phyloP scores from a whole-genome alignment of 1,140 invertebrate genomes.

The Atta colombica region DNA sequence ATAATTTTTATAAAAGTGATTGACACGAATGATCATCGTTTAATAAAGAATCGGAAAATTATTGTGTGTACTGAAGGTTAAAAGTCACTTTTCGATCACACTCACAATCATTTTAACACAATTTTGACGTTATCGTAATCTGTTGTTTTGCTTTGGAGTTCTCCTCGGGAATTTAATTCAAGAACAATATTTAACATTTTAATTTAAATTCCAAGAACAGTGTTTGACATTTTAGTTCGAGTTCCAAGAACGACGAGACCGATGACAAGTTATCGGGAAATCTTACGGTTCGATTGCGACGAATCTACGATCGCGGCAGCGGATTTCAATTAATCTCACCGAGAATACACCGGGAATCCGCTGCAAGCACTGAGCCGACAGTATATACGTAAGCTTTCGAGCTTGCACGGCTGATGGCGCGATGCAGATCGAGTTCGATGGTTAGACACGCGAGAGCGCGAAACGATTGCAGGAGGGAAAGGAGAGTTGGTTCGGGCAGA shows the following conservation, averaged over 20 bases:
- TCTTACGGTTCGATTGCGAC: not conserved
- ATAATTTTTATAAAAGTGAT: too few relatives aligned
- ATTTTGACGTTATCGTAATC: too few relatives aligned
- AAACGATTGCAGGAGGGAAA: conserved; percentile 7
- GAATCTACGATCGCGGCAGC: not conserved
- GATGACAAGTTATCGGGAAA: conserved; percentile 2
- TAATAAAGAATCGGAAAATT: too few relatives aligned
- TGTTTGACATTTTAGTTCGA: not conserved
- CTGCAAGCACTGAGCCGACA: conserved; percentile 24
- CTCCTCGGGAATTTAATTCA: not conserved
- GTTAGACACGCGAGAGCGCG: conserved; percentile 8
- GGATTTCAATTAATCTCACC: conserved; percentile 19
- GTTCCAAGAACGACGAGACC: not conserved
- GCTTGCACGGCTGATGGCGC: conserved; percentile 54
- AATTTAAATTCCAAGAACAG: not conserved
- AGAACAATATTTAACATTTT: not conserved
- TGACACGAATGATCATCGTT: too few relatives aligned
- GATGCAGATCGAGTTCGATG: conserved; percentile 61
- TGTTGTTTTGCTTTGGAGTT: too few relatives aligned
- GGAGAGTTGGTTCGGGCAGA: conserved; percentile 63
- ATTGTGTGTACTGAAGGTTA: too few relatives aligned
- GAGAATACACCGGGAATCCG: conserved; percentile 21
- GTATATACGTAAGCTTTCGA: conserved; percentile 41
- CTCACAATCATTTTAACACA: too few relatives aligned
- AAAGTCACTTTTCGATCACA: too few relatives aligned